phyloP scores from a whole-genome alignment of 2,888 invertebrate genomes.

The Hydrotaea diabolus region DNA sequence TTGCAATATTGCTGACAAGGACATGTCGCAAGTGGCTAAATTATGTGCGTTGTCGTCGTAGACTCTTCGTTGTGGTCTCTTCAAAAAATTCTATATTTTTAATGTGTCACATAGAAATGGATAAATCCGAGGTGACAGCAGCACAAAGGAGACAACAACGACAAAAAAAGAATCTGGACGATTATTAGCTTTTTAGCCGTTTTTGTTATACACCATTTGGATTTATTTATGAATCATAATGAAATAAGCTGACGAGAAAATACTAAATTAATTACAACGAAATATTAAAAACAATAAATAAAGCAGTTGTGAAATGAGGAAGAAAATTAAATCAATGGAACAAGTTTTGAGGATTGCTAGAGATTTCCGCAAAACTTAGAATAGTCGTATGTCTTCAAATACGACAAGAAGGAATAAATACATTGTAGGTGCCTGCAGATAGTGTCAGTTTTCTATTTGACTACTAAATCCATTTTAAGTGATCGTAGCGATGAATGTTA shows the following conservation, averaged over 20 bases:
- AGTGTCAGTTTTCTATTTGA: no score
- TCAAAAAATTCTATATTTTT: conserved; percentile 23
- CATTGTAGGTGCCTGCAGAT: no score
- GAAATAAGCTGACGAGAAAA: not conserved
- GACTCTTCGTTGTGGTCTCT: conserved; percentile 31
- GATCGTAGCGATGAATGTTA: no score
- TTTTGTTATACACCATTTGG: conserved; percentile 63
- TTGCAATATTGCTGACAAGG: conserved; percentile 59
- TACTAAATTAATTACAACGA: conserved; percentile 52
- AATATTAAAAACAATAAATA: conserved; percentile 3
- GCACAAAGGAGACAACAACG: conserved; percentile 50
- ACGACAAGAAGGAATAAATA: no score
- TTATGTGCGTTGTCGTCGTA: conserved; percentile 42
- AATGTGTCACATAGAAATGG: conserved; percentile 54
- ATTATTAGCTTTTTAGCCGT: conserved; percentile 21
- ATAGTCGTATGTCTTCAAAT: not conserved
- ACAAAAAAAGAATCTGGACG: conserved; percentile 3
- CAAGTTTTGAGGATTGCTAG: not conserved
- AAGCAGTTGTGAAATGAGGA: conserved; percentile 55
- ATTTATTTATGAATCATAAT: conserved; percentile 59
- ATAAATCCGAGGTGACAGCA: conserved; percentile 63
- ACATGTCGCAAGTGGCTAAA: conserved; percentile 60
- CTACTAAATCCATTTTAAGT: no score
- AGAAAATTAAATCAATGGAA: conserved; percentile 53
- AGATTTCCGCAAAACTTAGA: not conserved